Conservation (phyloP, 2,797 vertebrate species). For the Poecilia velifera region DNA sequence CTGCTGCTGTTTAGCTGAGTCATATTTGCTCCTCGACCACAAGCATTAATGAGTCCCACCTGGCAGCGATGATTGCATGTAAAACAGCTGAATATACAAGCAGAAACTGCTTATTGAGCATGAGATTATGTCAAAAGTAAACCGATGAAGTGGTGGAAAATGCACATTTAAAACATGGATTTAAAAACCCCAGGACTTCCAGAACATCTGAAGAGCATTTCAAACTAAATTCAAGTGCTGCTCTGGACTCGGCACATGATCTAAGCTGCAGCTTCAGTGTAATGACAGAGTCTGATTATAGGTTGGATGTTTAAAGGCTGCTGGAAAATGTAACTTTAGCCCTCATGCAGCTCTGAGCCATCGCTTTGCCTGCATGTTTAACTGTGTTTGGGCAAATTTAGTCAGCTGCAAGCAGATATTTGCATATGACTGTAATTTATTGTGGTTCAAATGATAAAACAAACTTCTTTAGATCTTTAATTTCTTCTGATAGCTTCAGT, state of each 20-base stretch:
- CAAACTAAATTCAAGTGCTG: conserved; percentile 44
- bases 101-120: not conserved
- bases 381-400: conserved; percentile 63
- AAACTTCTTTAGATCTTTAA: conserved; percentile 7
- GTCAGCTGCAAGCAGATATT: conserved; percentile 35
- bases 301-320: conserved; percentile 64
- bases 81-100: conserved; percentile 10
- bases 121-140: not conserved
- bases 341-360: conserved; percentile 59
- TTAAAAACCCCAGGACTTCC: conserved; percentile 2
- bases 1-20: conserved; percentile 63
- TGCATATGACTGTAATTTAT: conserved; percentile 37
- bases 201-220: conserved; percentile 68
- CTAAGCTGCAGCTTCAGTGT: conserved; percentile 66
- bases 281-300: conserved; percentile 75
- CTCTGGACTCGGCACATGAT: conserved; percentile 64
- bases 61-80: conserved; percentile 34
- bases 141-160: not conserved
- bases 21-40: conserved; percentile 44
- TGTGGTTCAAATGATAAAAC: conserved; percentile 6
- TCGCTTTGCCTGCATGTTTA: conserved; percentile 47
- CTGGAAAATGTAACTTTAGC: conserved; percentile 73
- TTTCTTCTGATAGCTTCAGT: conserved; percentile 14
- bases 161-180: not conserved
- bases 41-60: conserved; percentile 61